Base-by-base conservation (phyloP, 2,113 vertebrate species). In the Athene noctua region DNA sequence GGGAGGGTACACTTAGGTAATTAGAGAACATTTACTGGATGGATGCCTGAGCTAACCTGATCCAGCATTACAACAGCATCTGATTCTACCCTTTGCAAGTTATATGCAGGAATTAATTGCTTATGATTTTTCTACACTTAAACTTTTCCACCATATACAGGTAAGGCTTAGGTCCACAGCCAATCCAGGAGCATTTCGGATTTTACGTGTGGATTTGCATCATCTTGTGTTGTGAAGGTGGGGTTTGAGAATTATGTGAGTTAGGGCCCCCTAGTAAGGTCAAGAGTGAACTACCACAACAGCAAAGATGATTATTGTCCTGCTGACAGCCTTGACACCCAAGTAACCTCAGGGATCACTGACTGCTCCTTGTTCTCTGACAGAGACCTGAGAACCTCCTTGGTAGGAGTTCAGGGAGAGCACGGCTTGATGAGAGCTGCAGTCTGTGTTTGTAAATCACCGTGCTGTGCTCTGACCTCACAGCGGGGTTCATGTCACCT, bases 191-290 rank as follows among this genome's bases (percentile, higher is more conserved):
- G 13, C 26, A 72, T 55, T 83, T 46, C 40, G 63, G 40, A 23
- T 90, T 90, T 80, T 42, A 34, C 51, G 23, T 65, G 32, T 63
- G 54, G 13, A 49, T 91, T 49, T 5, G 1, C 68, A 62, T 13
- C 1, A 9, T 58, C 42, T n/a, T 54, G 13, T 71, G 29, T 22
- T 71, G 23, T 36, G 58, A 68, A 80, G 29, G 23, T 44, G 12
- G 11, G 23, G 26, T 30, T 4, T 25, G 16, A 73, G 0, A 1
- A 36, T 10, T 14, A 15, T 16, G 10, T 5, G 4, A 88, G 11
- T 51, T n/a, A 29, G 29, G 19, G 13, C 2, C 3, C 13, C 19
- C 22, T 27, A 19, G 47, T 38, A 67, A 80, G 14, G 2, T 68
- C 72, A n/a, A 62, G 42, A 46, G 5, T 38, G 36, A 91, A 49